Evolutionary conservation across 2,113 vertebrate genomes (phyloP).

Genomic region (Origma solitaria): DNA sequence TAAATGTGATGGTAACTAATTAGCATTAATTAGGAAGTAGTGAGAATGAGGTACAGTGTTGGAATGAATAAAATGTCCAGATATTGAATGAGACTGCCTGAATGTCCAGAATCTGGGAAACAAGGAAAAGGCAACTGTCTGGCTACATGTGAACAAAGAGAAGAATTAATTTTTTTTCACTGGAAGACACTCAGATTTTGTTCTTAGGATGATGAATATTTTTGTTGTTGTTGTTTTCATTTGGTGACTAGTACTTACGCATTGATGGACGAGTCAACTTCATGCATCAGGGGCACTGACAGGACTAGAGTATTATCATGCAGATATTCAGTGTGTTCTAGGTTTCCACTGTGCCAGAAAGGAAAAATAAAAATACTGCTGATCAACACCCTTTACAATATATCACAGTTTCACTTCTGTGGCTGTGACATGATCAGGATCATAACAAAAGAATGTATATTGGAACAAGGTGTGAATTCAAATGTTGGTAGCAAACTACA

Average conservation of each 20-base stretch:
- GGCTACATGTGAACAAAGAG: not conserved
- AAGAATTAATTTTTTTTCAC: not conserved
- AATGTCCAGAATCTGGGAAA: not conserved
- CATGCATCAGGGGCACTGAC: slow-evolving; percentile 85
- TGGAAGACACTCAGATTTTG: not conserved
- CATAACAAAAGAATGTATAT: not conserved
- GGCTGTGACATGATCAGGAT: not conserved
- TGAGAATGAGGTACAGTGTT: not conserved
- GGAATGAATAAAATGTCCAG: not conserved
- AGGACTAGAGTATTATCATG: slow-evolving; percentile 87
- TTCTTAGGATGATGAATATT: not conserved
- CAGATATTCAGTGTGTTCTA: slow-evolving; percentile 79
- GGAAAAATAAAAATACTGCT: not conserved
- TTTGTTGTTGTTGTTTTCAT: not conserved
- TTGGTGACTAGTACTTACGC: slow-evolving; percentile 77
- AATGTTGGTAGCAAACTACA: not conserved
- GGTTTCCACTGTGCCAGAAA: slow-evolving; percentile 79
- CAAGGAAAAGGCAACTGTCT: not conserved
- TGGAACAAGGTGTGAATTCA: not conserved
- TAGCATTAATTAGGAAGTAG: not conserved
- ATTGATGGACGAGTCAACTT: slow-evolving; percentile 89
- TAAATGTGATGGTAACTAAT: not conserved
- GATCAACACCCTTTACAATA: not conserved
- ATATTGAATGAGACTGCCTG: not conserved
- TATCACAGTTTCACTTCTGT: not conserved